These are phyloP conservation scores for Equus przewalskii DNA, from an alignment of 2,113 vertebrate genomes.

Conservation along the genomic window DNA sequence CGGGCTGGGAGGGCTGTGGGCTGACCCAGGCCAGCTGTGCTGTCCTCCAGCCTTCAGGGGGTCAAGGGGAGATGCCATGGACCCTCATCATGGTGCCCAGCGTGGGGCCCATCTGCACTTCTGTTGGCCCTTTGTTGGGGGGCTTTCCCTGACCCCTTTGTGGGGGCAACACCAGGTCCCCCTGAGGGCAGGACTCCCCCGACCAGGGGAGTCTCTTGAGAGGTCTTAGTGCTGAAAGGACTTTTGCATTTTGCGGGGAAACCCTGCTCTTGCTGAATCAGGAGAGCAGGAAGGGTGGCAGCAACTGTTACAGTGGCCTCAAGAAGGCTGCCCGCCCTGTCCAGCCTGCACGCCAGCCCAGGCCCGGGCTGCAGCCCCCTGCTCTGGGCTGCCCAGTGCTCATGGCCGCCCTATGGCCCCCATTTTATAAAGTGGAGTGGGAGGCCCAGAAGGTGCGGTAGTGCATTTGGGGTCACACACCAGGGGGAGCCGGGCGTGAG, in stretches of 20 bases:
- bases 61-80: accelerated
- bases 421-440: too few species aligned
- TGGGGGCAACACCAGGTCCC: accelerated
- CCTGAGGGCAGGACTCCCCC: not conserved
- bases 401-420: accelerated
- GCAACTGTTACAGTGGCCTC: accelerated
- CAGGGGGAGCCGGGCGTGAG: accelerated
- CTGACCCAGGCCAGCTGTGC: conserved; percentile 10
- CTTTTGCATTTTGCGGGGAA: not conserved
- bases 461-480: not conserved
- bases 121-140: accelerated
- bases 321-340: not conserved
- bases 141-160: not conserved
- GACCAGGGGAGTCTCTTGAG: accelerated
- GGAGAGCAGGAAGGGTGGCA: not conserved
- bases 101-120: accelerated
- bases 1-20: not conserved
- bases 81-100: accelerated
- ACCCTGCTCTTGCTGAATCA: accelerated
- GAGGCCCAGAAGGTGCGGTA: not conserved
- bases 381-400: not conserved
- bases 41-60: accelerated
- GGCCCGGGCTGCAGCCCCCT: not conserved
- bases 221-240: not conserved
- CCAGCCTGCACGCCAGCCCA: accelerated